A percentile compares a stretch with the other conserved stretches of the same genome.
phyloP scores from a whole-genome alignment of 2,888 invertebrate genomes.

The Ormia ochracea region DNA sequence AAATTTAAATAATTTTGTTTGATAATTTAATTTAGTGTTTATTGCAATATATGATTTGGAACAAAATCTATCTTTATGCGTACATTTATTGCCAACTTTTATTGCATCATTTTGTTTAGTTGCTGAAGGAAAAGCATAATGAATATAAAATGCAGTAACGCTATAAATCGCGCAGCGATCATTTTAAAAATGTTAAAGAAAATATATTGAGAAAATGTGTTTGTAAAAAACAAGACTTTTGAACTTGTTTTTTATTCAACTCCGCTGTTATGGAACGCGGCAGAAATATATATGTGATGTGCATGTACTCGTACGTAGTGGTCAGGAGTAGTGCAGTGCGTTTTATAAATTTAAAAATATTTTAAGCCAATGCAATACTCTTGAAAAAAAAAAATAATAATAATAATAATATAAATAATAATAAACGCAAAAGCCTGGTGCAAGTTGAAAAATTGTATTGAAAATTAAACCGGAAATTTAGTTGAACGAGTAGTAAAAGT shows the following conservation, averaged over 20 bases:
- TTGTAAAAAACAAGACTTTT: constrained; percentile 39
- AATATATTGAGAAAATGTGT: background rate
- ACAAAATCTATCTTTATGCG: constrained; percentile 43
- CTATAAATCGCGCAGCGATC: background rate
- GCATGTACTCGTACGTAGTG: background rate
- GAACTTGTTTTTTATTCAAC: constrained; percentile 39
- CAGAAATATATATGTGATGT: background rate
- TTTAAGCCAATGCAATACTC: background rate
- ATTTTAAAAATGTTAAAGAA: constrained; percentile 23
- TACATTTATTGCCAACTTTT: constrained; percentile 30
- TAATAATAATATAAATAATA: too few species aligned
- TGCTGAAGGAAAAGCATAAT: background rate
- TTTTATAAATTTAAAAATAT: constrained; percentile 36
- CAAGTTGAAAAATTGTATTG: background rate
- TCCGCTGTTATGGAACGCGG: background rate
- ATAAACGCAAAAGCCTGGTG: background rate
- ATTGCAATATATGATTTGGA: background rate
- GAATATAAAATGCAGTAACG: constrained; percentile 11
- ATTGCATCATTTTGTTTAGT: constrained; percentile 39
- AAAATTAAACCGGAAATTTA: constrained; percentile 32
- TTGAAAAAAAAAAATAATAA: too few species aligned
- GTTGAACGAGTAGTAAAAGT: constrained; percentile 40
- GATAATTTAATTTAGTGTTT: too few species aligned
- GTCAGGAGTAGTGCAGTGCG: constrained; percentile 19
- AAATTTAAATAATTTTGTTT: too few species aligned